Base-by-base conservation (phyloP, 2,113 vertebrate species). In the Polyodon spathula region DNA sequence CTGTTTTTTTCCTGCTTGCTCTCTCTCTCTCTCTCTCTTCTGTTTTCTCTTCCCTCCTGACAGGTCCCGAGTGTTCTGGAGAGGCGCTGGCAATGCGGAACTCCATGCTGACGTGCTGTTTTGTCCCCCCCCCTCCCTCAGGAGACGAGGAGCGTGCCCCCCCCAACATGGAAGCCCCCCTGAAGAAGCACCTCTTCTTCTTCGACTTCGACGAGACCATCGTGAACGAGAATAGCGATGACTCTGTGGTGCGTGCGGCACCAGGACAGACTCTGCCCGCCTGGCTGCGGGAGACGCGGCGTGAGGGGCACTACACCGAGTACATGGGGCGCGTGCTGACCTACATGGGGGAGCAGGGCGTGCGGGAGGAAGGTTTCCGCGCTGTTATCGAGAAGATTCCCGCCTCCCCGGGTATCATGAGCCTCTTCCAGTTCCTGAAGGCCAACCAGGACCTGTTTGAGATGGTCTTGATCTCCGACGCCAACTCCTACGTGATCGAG, bases 141-240 rank as follows among this genome's bases (percentile, higher is more conserved):
- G 91, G 86, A 77, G 61, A 77, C 66, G 66, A 74, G 72, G 41
- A 77, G 6, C 50, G 12, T 12, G 43, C 44, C 40, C 5, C 56
- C 6, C 27, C 59, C 1, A 80, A 62, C 70, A 90, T 90, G 89
- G 84, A 86, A 4, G 78, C 74, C 48, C 60, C 78, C 46, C 66
- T 72, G 1, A 66, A 84, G 1, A 89, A 88, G 14, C 88, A 76
- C 9, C 84, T 99, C 62, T 86, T 99, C 50, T 79, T 93, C 74
- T 99, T 99, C 0, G 96, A 99, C 75, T 99, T 99, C 0, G 96
- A 99, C 0, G 93, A 97, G 84, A 99, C 96, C 16, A 88, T 99
- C 60, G 81, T 97, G 75, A 87, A 94, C 0, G 94, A 97, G 66
- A 95, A 93, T 86, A 97, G 90, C 41, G 96, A 98, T 1, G 92